Evolutionary conservation across 1,140 invertebrate species (phyloP).

Genomic region (Neodiprion fabricii): DNA sequence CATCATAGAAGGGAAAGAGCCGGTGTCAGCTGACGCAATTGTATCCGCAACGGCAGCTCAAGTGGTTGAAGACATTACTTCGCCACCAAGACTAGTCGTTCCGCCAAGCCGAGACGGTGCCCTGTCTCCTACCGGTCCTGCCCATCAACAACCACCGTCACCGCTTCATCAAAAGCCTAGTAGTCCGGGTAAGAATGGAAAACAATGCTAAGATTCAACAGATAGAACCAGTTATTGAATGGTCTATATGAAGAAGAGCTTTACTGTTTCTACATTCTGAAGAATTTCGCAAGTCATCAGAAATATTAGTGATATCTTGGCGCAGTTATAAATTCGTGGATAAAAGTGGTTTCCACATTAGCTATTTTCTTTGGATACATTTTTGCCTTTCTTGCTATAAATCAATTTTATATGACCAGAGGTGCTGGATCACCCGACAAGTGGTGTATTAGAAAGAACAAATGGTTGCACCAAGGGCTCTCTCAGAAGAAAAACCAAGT

Average conservation of each 20-base stretch:
- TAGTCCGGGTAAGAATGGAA: slow-evolving; percentile 46
- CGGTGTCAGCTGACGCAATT: slow-evolving; percentile 34
- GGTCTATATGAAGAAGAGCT: too few relatives aligned
- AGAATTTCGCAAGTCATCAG: too few relatives aligned
- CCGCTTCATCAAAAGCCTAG: slow-evolving; percentile 59
- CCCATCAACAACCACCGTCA: slow-evolving; percentile 57
- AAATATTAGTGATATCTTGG: too few relatives aligned
- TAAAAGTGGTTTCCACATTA: too few relatives aligned
- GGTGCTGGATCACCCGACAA: slow-evolving; percentile 52
- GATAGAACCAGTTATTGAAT: too few relatives aligned
- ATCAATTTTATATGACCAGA: slow-evolving; percentile 35
- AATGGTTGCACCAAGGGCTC: slow-evolving; percentile 65
- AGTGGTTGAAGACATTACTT: slow-evolving; percentile 44
- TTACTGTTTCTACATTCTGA: too few relatives aligned
- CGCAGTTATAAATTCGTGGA: too few relatives aligned
- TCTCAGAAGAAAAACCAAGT: slow-evolving; percentile 76
- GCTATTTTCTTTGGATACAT: too few relatives aligned
- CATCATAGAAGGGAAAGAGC: slow-evolving; percentile 46
- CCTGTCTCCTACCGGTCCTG: slow-evolving; percentile 50
- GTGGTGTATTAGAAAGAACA: slow-evolving; percentile 51
- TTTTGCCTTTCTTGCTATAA: background rate
- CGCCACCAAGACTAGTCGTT: slow-evolving; percentile 49
- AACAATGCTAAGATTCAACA: too few relatives aligned
- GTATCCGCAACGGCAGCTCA: slow-evolving; percentile 28
- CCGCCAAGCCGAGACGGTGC: slow-evolving; percentile 51